phyloP scores from a whole-genome alignment of 2,797 vertebrate genomes.

The Syndactyla subalaris region DNA sequence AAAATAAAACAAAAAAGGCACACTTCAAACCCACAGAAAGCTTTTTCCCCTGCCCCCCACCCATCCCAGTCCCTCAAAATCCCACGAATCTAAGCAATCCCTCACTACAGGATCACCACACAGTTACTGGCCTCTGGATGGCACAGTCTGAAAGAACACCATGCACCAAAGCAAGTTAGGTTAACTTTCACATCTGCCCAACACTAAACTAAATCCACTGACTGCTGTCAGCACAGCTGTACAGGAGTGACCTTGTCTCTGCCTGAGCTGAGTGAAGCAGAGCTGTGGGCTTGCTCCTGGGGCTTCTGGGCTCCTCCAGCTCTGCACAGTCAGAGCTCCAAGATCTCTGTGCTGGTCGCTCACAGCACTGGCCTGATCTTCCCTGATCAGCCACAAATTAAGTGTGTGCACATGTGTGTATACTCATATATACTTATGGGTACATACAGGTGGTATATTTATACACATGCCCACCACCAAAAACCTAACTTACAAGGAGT shows the following conservation, averaged over 20 bases:
- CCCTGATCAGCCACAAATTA: not conserved
- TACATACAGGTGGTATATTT: not conserved
- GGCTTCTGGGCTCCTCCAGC: not conserved
- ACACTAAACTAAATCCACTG: not conserved
- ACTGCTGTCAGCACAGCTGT: not conserved
- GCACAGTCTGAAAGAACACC: not conserved
- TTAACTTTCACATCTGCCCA: not conserved
- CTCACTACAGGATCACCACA: not conserved
- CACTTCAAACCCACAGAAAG: not conserved
- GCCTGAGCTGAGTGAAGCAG: rapidly evolving
- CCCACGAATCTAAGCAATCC: not conserved
- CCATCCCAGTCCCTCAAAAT: not conserved
- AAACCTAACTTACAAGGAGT: not conserved
- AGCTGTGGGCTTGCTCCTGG: not conserved
- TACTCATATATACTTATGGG: not conserved
- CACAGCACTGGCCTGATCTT: not conserved
- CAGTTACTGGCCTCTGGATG: not conserved
- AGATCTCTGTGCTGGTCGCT: not conserved
- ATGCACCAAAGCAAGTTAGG: rapidly evolving
- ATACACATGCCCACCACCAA: not conserved
- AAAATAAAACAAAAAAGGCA: not conserved
- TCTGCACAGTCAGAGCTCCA: not conserved
- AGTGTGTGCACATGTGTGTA: not conserved
- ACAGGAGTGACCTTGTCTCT: not conserved
- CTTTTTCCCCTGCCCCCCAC: not conserved